phyloP scores from a whole-genome alignment of 2,888 invertebrate species.

The Perdita meconis region DNA sequence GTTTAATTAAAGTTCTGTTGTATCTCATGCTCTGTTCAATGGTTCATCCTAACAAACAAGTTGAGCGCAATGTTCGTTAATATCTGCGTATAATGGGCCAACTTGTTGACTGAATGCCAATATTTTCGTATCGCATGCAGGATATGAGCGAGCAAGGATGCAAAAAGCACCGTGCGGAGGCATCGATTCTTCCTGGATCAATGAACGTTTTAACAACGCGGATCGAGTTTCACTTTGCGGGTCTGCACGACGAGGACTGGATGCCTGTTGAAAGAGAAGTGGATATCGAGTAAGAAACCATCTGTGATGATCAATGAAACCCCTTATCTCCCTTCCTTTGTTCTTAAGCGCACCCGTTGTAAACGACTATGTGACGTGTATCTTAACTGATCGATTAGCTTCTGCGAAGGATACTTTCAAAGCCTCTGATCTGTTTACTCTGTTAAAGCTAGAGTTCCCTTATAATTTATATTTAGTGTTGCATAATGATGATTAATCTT shows the following conservation, averaged over 20 bases:
- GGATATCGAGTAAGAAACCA: conserved; percentile 38
- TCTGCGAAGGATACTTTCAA: not conserved
- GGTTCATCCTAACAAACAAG: not conserved
- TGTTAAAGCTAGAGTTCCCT: too few species aligned
- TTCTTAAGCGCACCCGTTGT: not conserved
- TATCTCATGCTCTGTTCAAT: too few species aligned
- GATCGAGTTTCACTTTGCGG: conserved; percentile 17
- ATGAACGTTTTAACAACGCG: conserved; percentile 23
- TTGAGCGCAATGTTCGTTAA: not conserved
- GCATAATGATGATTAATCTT: too few species aligned
- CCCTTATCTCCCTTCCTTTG: conserved; percentile 28
- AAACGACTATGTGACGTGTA: not conserved
- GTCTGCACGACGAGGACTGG: conserved; percentile 11
- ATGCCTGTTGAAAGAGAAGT: conserved; percentile 27
- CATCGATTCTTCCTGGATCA: conserved; percentile 32
- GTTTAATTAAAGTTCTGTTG: too few species aligned
- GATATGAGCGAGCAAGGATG: not conserved
- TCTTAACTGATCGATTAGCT: not conserved
- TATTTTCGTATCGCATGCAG: not conserved
- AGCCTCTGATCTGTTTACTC: not conserved
- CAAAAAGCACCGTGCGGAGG: not conserved
- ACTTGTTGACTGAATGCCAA: conserved; percentile 11
- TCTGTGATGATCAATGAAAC: conserved; percentile 56
- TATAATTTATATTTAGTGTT: too few species aligned
- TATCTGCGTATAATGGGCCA: too few species aligned